Base-by-base conservation (phyloP, 2,888 invertebrate genomes). In the Mythimna impura region DNA sequence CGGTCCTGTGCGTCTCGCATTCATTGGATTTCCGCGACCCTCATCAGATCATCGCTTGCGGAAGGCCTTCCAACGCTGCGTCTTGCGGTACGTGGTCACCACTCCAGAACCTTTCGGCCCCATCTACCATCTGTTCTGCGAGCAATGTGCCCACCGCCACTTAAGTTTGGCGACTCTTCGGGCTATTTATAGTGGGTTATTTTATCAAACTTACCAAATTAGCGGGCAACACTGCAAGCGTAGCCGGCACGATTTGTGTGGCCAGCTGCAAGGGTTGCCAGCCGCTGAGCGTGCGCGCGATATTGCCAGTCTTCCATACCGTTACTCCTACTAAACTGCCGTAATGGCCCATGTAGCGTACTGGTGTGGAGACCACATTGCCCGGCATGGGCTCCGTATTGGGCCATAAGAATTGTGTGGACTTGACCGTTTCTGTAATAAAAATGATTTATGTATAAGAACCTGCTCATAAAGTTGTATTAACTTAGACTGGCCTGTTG, bases 171-270 rank as follows among this genome's bases (percentile, higher is more conserved):
- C 8, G 9, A 40, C 10, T 40, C 40, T 40, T 36, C 8, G 34
- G 0, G 34, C 34, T 9, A 52, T 50, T 40, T 22, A 25, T 40
- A 20, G 30, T 2, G 8, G 34, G 52, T 17, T 22, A 30, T 22
- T 17, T 47, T 47, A 47, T 47, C 2, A 55, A 65, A 81, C 92
- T 92, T 71, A 96, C 96, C 89, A 93, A 82, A 73, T 97, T 97
- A 60, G 97, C 96, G 0, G 98, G 98, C 71, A 98, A 93, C 36
- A 98, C 95, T 0, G 98, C 98, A 43, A 99, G 96, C 0, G 98
- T 98, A 0, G 99, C 98, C 0, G 99, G 99, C 81, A 99, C 98
- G n/a, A 99, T 93, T 94, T 99, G 99, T n/a, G 98, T 99, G 17
- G 98, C 97, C 73, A 99, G 96, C 74, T 99, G 97, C 72, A 99